These are phyloP conservation scores for Oryzias celebensis DNA, from an alignment of 2,113 vertebrate genomes.

Conservation along the genomic window DNA sequence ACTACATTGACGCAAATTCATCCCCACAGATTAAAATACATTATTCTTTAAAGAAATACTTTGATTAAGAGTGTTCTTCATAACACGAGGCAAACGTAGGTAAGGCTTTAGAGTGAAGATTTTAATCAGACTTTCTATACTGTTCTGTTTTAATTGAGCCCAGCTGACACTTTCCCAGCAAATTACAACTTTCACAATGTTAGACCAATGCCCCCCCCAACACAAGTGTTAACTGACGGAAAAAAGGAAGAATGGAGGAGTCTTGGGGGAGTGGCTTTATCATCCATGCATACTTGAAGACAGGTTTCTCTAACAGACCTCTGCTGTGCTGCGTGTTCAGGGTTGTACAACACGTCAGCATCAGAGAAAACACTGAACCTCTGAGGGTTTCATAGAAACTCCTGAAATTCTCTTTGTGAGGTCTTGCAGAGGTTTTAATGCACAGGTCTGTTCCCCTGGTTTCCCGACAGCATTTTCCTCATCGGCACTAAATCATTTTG, in stretches of 20 bases:
- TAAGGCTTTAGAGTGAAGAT: conserved; percentile 63
- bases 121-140: background rate
- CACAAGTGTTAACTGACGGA: conserved; percentile 2
- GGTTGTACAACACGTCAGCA: too few species aligned
- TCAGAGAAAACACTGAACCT: background rate
- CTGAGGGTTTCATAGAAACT: background rate
- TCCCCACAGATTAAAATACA: conserved; percentile 39
- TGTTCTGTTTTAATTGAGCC: conserved; percentile 19
- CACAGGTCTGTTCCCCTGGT: too few species aligned
- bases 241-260: background rate
- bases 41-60: conserved; percentile 16
- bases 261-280: conserved; percentile 31
- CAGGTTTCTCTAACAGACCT: conserved; percentile 22
- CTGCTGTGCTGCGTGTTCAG: conserved; percentile 20
- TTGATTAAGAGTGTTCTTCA: conserved; percentile 33
- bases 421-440: too few species aligned
- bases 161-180: conserved; percentile 19
- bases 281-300: conserved; percentile 1
- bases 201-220: conserved; percentile 24
- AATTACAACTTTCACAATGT: conserved; percentile 35
- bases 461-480: too few species aligned
- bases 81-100: conserved; percentile 53
- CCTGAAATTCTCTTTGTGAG: too few species aligned
- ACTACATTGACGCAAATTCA: conserved; percentile 47
- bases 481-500: conserved; percentile 3